Percentiles rank a stretch among this genome's conserved stretches.
These are phyloP conservation scores for Platycnemis pennipes DNA, from an alignment of 2,888 invertebrate species.

Conservation along the genomic window DNA sequence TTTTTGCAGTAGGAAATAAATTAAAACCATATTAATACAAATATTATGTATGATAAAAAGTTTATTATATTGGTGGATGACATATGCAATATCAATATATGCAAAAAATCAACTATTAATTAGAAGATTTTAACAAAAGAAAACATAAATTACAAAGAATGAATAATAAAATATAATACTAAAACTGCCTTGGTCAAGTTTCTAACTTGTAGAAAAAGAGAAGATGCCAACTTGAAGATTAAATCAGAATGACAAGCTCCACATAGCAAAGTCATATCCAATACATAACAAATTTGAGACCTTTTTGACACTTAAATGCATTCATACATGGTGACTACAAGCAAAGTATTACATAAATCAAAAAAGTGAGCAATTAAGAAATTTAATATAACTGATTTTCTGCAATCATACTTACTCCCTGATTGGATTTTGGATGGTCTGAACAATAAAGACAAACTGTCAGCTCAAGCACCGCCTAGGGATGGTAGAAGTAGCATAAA, in stretches of 20 bases:
- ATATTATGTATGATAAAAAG: not conserved
- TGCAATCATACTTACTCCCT: not conserved
- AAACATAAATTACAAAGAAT: not conserved
- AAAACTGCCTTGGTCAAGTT: not conserved
- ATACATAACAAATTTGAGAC: too few species aligned
- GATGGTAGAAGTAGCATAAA: not conserved
- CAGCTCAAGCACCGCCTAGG: not conserved
- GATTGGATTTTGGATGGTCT: not conserved
- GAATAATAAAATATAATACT: not conserved
- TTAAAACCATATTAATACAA: not conserved
- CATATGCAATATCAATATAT: not conserved
- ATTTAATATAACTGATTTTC: not conserved
- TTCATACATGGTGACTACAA: not conserved
- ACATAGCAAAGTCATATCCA: not conserved
- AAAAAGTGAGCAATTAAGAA: not conserved
- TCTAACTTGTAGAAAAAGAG: not conserved
- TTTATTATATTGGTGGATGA: not conserved
- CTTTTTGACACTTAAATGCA: not conserved
- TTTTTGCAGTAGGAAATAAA: not conserved
- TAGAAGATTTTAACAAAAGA: not conserved
- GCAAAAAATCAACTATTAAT: not conserved
- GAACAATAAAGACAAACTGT: not conserved
- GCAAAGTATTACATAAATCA: not conserved
- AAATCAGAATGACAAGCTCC: not conserved
- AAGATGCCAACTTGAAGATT: not conserved